Evolutionary conservation across 2,113 vertebrate species (phyloP), one percentile per base, ranked within the genome.

Genomic region (Bolborhynchus lineola): DNA sequence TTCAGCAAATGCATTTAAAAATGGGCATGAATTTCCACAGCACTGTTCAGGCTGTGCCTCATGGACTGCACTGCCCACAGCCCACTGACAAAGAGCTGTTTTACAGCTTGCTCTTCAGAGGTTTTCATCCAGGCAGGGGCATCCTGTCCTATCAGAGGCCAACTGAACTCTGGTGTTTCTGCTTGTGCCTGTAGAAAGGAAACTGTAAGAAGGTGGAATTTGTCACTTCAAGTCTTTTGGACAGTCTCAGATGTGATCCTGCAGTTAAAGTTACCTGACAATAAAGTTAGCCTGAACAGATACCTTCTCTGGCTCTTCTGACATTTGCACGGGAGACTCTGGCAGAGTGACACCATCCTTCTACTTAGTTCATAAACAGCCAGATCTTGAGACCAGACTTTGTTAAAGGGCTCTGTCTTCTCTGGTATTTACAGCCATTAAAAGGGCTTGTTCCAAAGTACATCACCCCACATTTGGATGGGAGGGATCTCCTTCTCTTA

Each of bases 1-100:
- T 88, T 72, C 67, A 88, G 80, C 63, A 21, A 5, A 44, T 28
- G 41, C 15, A 10, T 37, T 52, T 50, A 42, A 46, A 44, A 76
- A 35, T 3, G 16, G 63, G 19, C 6, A 2, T 6, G 33, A 41
- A 60, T 60, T 74, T 35, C 83, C 33, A 26, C 13, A 55, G 50
- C 18, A 3, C 13, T 13, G 28, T 11, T 18, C 0, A 1, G 49
- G 37, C 47, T 79, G 18, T 10, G n/a, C 37, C 35, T 21, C 9
- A 0, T 2, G 24, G 63, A n/a, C 46, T 33, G 35, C 39, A 1
- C 33, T 81, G 57, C 42, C 52, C 63, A 19, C 4, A 75, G 14
- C n/a, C 9, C 26, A 7, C 2, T 5, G 20, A 3, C 5, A 60
- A 41, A 33, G 68, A 55, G 12, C 33, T 14, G 8, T 28, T 77